A percentile compares a stretch with the other conserved stretches of the same genome.
Evolutionary conservation across 2,797 vertebrate genomes (phyloP).

Genomic region (Saxicola maurus): DNA sequence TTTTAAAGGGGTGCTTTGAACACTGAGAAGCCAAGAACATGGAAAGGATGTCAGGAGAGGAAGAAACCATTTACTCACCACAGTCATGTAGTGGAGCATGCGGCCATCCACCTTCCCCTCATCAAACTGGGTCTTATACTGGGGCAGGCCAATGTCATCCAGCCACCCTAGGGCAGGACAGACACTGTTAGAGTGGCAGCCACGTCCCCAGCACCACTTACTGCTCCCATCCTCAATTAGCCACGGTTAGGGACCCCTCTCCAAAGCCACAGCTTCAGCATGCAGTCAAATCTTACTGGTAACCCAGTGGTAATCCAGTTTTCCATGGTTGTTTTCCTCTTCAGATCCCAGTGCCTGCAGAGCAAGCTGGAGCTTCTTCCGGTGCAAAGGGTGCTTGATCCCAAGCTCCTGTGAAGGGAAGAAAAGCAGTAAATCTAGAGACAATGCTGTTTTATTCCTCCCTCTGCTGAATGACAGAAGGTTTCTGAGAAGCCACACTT

Average conservation of each 20-base stretch:
- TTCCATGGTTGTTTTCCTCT: constrained; percentile 91
- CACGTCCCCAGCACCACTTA: neutral
- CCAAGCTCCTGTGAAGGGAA: constrained; percentile 85
- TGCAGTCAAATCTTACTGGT: constrained; percentile 80
- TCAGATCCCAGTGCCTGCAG: constrained; percentile 94
- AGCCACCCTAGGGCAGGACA: constrained; percentile 84
- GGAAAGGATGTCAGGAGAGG: neutral
- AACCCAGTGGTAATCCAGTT: constrained; percentile 96
- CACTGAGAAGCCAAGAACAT: neutral
- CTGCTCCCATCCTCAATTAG: neutral
- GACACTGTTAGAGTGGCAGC: neutral
- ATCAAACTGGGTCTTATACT: constrained; percentile 98
- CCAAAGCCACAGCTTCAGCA: neutral
- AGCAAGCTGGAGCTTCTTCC: constrained; percentile 94
- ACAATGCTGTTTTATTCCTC: neutral
- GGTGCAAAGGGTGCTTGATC: constrained; percentile 90
- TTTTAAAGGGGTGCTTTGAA: neutral
- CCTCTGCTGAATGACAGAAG: neutral
- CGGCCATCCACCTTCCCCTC: constrained; percentile 93
- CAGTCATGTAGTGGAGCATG: constrained; percentile 97
- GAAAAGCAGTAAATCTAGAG: neutral
- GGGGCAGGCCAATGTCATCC: constrained; percentile 96
- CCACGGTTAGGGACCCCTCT: neutral
- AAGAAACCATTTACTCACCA: constrained; percentile 77
- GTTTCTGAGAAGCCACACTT: neutral